Base-by-base conservation (phyloP, 2,113 vertebrate genomes). In the Sula dactylatra region DNA sequence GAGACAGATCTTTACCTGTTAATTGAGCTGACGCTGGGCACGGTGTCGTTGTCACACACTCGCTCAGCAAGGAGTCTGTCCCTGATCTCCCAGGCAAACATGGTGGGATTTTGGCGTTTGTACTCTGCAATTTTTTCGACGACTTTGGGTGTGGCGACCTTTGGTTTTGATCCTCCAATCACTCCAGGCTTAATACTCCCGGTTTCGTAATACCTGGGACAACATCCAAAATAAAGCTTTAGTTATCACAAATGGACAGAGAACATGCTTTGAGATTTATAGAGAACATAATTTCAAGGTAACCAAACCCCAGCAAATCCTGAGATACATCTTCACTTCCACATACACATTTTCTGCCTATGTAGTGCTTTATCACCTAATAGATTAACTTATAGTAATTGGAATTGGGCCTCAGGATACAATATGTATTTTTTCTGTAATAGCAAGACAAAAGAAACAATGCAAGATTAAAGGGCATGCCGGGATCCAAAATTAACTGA, bases 51-150 rank as follows among this genome's bases (percentile, higher is more conserved):
- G 98, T 99, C 99, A 86, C 99, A 99, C 71, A 99, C 99, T 93
- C 99, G 98, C 97, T 99, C 99, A 0, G 99, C 99, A 55, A 99
- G 98, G 83, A 99, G 99, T 87, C 99, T 98, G 94, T 99, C 99
- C 97, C 99, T 98, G 98, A 99, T 99, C 98, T 99, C 99, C 99
- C 99, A 99, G 98, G 99, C 99, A 99, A 99, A 99, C 99, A 99
- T 99, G 98, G 99, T 99, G 97, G 99, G 99, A 94, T 99, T 99
- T 99, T 99, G 99, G 97, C 99, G 99, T 97, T 99, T 99, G 98
- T 99, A 99, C 95, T 99, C 99, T 14, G 99, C 99, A 10, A 99
- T 99, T 98, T 99, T 99, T 97, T 99, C 99, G 25, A 99, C 99
- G 94, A 99, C 99, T 99, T 99, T 99, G 98, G 99, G 99, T 86